phyloP scores from a whole-genome alignment of 2,113 vertebrate species.

The Recurvirostra avosetta region DNA sequence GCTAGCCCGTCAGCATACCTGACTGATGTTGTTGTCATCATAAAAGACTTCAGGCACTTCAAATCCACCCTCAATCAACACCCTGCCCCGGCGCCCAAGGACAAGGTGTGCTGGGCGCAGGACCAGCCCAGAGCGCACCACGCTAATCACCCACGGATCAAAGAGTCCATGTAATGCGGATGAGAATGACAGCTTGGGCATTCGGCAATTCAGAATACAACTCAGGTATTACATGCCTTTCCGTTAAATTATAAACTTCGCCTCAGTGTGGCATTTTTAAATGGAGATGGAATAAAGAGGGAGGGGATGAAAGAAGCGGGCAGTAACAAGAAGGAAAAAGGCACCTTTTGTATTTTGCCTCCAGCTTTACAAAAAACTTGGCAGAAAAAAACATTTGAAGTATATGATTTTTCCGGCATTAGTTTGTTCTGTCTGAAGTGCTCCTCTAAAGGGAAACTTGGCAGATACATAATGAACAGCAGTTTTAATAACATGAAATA shows the following conservation, averaged over 20 bases:
- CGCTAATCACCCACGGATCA: accelerated
- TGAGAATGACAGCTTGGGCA: not conserved
- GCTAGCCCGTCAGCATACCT: not conserved
- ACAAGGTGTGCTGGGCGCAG: not conserved
- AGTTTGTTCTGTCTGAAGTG: not conserved
- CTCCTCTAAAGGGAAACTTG: not conserved
- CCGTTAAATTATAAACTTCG: not conserved
- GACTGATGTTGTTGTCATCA: not conserved
- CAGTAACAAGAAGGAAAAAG: not conserved
- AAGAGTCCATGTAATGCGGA: not conserved
- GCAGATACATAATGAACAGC: not conserved
- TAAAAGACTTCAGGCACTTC: not conserved
- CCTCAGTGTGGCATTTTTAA: not conserved
- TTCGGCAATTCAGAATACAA: not conserved
- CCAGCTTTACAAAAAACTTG: not conserved
- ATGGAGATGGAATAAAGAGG: not conserved
- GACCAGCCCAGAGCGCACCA: not conserved
- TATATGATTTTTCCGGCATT: not conserved
- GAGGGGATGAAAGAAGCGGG: not conserved
- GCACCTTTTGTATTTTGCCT: not conserved
- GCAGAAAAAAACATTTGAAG: not conserved
- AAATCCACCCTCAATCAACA: not conserved
- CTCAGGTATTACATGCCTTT: not conserved
- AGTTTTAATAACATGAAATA: not conserved
- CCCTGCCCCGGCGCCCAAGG: not conserved